Conservation (phyloP, 1,140 invertebrate species). For the Phortica variegata region DNA sequence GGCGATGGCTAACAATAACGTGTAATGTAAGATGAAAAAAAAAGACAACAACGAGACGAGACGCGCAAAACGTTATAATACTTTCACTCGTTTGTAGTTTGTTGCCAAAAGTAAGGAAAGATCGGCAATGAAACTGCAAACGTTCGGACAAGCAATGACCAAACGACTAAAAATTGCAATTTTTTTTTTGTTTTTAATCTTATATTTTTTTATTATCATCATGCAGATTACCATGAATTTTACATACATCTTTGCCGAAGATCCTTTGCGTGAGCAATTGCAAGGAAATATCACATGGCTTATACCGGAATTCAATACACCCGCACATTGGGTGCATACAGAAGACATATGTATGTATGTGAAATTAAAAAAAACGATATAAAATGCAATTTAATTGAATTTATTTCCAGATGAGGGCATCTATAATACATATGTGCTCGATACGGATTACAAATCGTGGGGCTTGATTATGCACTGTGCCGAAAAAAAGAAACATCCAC, state of each 20-base stretch:
- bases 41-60: too few relatives aligned
- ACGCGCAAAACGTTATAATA: too few relatives aligned
- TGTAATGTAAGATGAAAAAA: too few relatives aligned
- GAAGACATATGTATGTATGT: slow-evolving; percentile 76
- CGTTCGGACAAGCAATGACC: too few relatives aligned
- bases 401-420: slow-evolving; percentile 80
- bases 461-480: slow-evolving; percentile 80
- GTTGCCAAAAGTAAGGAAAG: too few relatives aligned
- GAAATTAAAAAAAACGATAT: too few relatives aligned
- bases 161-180: too few relatives aligned
- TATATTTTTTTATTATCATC: neutral
- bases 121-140: too few relatives aligned
- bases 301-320: slow-evolving; percentile 69
- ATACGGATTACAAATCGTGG: slow-evolving; percentile 80
- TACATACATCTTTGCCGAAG: slow-evolving; percentile 79
- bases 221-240: slow-evolving; percentile 79
- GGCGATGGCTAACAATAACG: neutral
- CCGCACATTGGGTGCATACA: slow-evolving; percentile 81
- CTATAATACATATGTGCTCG: slow-evolving; percentile 83
- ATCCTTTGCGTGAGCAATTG: slow-evolving; percentile 75
- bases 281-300: slow-evolving; percentile 83
- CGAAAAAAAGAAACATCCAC: slow-evolving; percentile 74
- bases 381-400: neutral
- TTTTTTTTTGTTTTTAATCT: slow-evolving; percentile 3
- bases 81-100: too few relatives aligned